These are phyloP conservation scores for Trachops cirrhosus DNA, from an alignment of 2,797 vertebrate genomes.

Conservation along the genomic window DNA sequence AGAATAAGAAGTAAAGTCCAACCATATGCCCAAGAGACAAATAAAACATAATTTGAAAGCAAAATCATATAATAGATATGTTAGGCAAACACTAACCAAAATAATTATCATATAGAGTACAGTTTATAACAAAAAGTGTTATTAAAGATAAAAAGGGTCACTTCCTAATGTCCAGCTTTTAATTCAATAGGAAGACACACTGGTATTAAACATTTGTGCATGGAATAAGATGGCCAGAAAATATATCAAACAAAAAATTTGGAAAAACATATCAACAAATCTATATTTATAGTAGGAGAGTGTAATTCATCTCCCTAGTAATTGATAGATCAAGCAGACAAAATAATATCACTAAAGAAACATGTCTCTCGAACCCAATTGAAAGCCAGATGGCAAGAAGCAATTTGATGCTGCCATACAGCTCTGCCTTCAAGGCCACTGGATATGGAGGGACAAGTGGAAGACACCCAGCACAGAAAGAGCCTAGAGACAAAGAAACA, in stretches of 20 bases:
- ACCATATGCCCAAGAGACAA: neutral
- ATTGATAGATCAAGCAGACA: neutral
- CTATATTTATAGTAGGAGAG: neutral
- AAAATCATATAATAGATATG: neutral
- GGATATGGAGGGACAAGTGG: neutral
- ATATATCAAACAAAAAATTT: neutral
- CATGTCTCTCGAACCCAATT: neutral
- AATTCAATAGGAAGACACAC: neutral
- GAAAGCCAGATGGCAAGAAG: neutral
- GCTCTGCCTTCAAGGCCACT: neutral
- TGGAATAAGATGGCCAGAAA: neutral
- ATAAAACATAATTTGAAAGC: neutral
- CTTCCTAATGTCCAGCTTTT: neutral
- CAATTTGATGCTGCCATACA: neutral
- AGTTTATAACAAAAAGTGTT: neutral
- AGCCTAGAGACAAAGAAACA: neutral
- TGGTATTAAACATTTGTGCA: neutral
- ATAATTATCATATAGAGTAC: neutral
- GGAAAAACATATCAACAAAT: neutral
- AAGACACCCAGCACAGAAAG: neutral
- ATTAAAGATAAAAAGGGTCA: neutral
- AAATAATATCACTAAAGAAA: neutral
- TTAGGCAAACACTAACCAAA: neutral
- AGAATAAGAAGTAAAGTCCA: neutral
- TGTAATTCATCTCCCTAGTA: neutral